Evolutionary conservation across 2,888 invertebrate genomes (phyloP).

Genomic region (Idaea aversata): DNA sequence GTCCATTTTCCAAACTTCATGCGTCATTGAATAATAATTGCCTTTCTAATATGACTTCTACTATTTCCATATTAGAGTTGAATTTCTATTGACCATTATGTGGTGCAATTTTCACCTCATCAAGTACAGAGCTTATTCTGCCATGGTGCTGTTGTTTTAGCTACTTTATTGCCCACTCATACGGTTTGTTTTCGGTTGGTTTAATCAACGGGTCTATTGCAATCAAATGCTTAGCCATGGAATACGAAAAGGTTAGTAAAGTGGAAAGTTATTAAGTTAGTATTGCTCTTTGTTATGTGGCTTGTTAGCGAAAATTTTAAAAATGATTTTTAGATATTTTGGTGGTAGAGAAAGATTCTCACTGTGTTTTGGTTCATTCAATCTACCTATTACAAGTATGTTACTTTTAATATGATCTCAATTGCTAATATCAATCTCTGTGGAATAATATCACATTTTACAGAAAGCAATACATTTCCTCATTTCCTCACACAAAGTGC

Average conservation of each 20-base stretch:
- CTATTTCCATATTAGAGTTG: conserved; percentile 4
- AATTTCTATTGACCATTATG: conserved; percentile 3
- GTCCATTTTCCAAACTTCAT: conserved; percentile 36
- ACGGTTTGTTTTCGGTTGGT: not conserved
- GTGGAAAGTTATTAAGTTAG: not conserved
- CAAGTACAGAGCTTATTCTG: not conserved
- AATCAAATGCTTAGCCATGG: not conserved
- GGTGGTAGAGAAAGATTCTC: not conserved
- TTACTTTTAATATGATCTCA: too few species aligned
- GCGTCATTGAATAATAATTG: conserved; percentile 22
- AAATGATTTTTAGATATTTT: too few species aligned
- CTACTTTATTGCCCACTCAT: not conserved
- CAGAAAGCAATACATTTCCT: not conserved
- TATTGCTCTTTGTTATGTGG: not conserved
- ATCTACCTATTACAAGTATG: too few species aligned
- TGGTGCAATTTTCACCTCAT: conserved; percentile 12
- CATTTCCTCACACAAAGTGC: not conserved
- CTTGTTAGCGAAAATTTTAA: too few species aligned
- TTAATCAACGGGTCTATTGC: not conserved
- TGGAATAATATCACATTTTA: too few species aligned
- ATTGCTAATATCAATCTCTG: too few species aligned
- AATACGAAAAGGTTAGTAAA: not conserved
- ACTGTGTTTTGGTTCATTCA: too few species aligned
- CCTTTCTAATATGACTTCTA: conserved; percentile 5
- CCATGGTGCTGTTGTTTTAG: not conserved